Conservation (phyloP, 2,888 invertebrate genomes). For the Argyresthia albistria region DNA sequence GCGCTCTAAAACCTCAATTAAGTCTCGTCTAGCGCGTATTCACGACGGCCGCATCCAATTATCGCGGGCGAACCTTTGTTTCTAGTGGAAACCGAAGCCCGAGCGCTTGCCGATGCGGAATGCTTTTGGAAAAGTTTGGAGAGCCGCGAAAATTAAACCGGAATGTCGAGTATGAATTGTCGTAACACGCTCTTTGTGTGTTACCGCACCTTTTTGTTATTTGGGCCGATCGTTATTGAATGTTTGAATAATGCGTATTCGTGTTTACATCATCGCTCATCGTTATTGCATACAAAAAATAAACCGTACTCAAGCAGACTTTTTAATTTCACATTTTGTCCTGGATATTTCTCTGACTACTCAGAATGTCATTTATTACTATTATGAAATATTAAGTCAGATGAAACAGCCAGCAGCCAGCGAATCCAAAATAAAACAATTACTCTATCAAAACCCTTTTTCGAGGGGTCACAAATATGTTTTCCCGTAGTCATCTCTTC, state of each 20-base stretch:
- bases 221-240: not conserved
- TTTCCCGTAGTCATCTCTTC: no score
- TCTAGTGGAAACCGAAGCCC: conserved; percentile 19
- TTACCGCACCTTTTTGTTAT: not conserved
- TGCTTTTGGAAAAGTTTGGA: conserved; percentile 6
- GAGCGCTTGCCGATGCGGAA: conserved; percentile 4
- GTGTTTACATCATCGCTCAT: no score
- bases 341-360: no score
- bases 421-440: no score
- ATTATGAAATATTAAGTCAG: no score
- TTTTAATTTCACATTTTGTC: no score
- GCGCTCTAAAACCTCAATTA: conserved; percentile 70
- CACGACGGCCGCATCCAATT: conserved; percentile 68
- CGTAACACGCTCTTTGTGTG: conserved; percentile 1
- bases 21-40: conserved; percentile 69
- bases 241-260: not conserved
- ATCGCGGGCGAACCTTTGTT: conserved; percentile 64
- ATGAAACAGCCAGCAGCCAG: no score
- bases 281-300: no score
- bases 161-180: conserved; percentile 2
- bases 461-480: no score
- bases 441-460: no score
- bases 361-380: no score
- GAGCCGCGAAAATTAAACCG: conserved; percentile 4
- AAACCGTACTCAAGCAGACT: no score